Base-by-base conservation (phyloP, 2,888 invertebrate genomes). In the Saturnia pavonia region DNA sequence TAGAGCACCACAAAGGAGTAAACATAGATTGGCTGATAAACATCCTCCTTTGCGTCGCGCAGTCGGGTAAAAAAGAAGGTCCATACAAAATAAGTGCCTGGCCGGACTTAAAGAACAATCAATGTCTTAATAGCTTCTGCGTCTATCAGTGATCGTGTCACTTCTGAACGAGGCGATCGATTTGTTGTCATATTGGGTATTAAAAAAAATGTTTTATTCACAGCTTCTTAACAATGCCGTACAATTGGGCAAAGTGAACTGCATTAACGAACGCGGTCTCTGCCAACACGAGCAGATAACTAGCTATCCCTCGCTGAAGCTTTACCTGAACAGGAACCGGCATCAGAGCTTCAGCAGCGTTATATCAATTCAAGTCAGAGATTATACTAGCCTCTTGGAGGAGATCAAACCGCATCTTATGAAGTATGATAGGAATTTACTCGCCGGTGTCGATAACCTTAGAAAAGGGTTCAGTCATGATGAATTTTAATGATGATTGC, bases 181-280 rank as follows among this genome's bases (percentile, higher is more conserved):
- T n/a, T n/a, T n/a, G n/a, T n/a, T n/a, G n/a, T n/a, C n/a, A n/a
- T n/a, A n/a, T n/a, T n/a, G n/a, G n/a, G 9, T 43, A 22, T n/a
- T 22, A 54, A 54, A 54, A 22, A 22, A 22, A n/a, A 22, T 11
- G 1, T 11, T 54, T 54, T 16, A 51, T 54, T 84, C 83, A 1
- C 85, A 94, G 94, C 74, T 84, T 22, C 82, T 94, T 4, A 85
- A 87, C 78, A 85, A 88, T 73, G 85, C 86, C 1, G 86, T 93
- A 0, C 82, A 90, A 27, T 85, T 91, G 11, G 94, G 92, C 69
- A 90, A 87, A 83, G 94, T 94, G 73, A 91, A 94, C 80, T 94
- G 94, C 78, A 72, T 91, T 9, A 81, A 80, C 7, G 92, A 94
- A 42, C 85, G 92, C 1, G 84, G 85, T 1, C 74, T 94, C 0